Evolutionary conservation across 2,797 vertebrate species (phyloP), one percentile per base, ranked within the genome.

Genomic region (Limnodromus scolopaceus): DNA sequence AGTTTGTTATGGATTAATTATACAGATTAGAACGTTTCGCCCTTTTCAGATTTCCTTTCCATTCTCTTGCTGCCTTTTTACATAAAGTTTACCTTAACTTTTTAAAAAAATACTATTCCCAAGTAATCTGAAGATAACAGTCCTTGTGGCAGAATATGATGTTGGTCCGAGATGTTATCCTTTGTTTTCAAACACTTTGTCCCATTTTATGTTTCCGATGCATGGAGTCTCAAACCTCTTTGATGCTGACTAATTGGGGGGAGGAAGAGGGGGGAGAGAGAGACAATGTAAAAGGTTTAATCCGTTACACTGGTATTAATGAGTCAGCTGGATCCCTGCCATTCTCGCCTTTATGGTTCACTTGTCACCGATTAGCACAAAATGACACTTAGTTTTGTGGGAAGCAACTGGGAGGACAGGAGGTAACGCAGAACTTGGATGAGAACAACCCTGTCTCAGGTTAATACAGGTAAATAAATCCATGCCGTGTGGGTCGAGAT

Each of bases 161-260:
- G 65, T 86, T 96, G 54, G 46, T 88, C 82, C 84, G 93, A 38
- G 45, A 89, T 83, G 71, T 89, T 60, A 39, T 84, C 51, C 71
- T 94, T 91, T 96, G 91, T 96, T 96, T 95, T 63, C 94, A 96
- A 96, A 93, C 76, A 94, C 63, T 91, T 93, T 84, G 91, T 94
- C 85, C 79, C 39, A 41, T 94, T 93, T 96, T 92, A 16, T 84
- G 89, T 91, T 95, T 92, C 82, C 25, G 32, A 14, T 90, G 84
- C 86, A 76, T 94, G 82, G 72, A 88, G 82, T 81, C 94, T 91
- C 72, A 92, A 75, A 36, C 79, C 39, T 92, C 92, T 96, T 95
- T 95, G 96, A 93, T 95, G 95, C 95, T 96, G 91, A 95, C 95
- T 95, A 97, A 97, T 95, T 96, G 91, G 36, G 87, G 61, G 49